These are phyloP conservation scores for Aplochiton taeniatus DNA, from an alignment of 2,797 vertebrate species.

Conservation along the genomic window DNA sequence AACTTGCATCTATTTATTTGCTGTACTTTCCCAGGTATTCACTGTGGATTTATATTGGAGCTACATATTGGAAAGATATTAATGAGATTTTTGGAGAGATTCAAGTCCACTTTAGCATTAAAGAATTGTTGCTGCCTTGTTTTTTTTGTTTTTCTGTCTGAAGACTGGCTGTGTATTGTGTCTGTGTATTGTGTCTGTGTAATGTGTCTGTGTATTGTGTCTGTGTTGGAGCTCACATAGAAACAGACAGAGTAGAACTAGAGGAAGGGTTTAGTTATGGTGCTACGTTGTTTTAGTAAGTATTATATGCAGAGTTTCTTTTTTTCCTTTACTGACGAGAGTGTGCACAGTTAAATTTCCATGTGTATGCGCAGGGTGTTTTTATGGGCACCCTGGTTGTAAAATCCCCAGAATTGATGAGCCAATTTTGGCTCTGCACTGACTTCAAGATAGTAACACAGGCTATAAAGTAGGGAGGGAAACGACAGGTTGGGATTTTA, in stretches of 20 bases:
- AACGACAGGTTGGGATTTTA: constrained; percentile 31
- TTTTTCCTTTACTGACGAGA: constrained; percentile 37
- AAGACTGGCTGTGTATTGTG: background rate
- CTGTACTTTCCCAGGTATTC: no score
- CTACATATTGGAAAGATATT: constrained; percentile 6
- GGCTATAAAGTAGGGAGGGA: constrained; percentile 46
- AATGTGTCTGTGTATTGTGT: constrained; percentile 14
- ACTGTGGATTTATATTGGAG: constrained; percentile 1
- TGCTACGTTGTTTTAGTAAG: constrained; percentile 47
- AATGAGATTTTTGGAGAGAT: constrained; percentile 21
- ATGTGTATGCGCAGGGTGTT: constrained; percentile 50
- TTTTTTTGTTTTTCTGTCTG: background rate
- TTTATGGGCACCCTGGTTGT: constrained; percentile 54
- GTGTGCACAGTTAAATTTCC: constrained; percentile 55
- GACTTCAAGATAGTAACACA: constrained; percentile 42
- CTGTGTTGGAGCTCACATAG: constrained; percentile 12
- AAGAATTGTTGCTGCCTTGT: constrained; percentile 2
- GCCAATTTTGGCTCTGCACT: constrained; percentile 50
- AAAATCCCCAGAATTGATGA: constrained; percentile 63
- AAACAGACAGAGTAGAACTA: constrained; percentile 27
- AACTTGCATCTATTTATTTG: no score
- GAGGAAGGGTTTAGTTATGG: constrained; percentile 33
- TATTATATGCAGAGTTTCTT: constrained; percentile 39
- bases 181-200: constrained; percentile 14
- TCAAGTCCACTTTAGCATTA: constrained; percentile 11